A percentile compares a stretch with the other conserved stretches of the same genome.
These are phyloP conservation scores for Nanger granti DNA, from an alignment of 2,113 vertebrate genomes.

Conservation along the genomic window DNA sequence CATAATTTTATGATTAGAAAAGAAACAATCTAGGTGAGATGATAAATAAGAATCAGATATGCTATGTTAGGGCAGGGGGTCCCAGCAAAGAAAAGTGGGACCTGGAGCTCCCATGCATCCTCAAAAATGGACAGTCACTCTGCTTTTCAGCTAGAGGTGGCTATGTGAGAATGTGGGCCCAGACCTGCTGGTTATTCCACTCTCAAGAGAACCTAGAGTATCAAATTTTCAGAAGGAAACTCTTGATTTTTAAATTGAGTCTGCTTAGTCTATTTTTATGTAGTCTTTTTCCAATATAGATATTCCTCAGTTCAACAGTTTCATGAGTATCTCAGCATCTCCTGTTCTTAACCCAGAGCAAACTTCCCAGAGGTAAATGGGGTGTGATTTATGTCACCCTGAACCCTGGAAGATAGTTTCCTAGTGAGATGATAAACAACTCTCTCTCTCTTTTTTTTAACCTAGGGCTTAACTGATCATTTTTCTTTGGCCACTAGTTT, in stretches of 20 bases:
- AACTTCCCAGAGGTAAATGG: background rate
- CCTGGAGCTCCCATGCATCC: no score
- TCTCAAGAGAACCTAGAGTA: background rate
- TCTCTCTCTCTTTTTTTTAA: background rate
- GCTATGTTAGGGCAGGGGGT: background rate
- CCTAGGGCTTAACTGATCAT: constrained; percentile 12
- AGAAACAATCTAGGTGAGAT: background rate
- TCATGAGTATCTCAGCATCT: background rate
- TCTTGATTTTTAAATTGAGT: background rate
- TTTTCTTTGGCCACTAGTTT: constrained; percentile 26
- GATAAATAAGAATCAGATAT: background rate
- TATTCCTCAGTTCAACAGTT: background rate
- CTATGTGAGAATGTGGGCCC: background rate
- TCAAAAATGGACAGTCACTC: background rate
- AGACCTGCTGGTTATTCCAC: background rate
- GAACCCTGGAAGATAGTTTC: constrained; percentile 19
- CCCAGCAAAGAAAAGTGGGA: rapidly evolving
- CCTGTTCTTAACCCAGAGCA: constrained; percentile 20
- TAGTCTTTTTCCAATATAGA: background rate
- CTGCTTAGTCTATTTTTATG: background rate
- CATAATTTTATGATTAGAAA: background rate
- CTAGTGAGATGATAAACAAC: constrained; percentile 50
- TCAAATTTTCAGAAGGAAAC: background rate
- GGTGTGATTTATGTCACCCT: constrained; percentile 30
- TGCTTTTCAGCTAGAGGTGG: rapidly evolving